phyloP scores from a whole-genome alignment of 2,888 invertebrate species.

The Chouioia cunea region DNA sequence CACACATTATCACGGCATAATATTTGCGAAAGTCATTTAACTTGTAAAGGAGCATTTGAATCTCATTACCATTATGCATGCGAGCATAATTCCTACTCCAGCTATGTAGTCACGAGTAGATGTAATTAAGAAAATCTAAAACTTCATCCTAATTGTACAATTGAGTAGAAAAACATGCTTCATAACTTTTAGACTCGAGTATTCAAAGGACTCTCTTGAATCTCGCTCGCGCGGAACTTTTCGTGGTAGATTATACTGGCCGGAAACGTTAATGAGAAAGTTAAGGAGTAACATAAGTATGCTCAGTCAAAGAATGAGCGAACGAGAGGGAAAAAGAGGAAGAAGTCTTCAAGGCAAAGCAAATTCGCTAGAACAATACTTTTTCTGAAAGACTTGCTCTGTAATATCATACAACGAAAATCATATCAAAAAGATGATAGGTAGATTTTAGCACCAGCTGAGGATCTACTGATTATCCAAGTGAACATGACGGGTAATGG shows the following conservation, averaged over 20 bases:
- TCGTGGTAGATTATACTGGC: slow-evolving; percentile 23
- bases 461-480: no score
- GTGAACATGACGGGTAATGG: no score
- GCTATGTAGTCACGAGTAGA: neutral
- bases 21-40: no score
- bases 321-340: neutral
- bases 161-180: slow-evolving; percentile 5
- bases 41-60: no score
- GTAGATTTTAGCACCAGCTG: slow-evolving; percentile 8
- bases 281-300: slow-evolving; percentile 15
- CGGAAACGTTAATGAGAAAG: slow-evolving; percentile 19
- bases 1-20: no score
- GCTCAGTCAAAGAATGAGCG: neutral
- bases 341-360: slow-evolving; percentile 16
- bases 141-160: no score
- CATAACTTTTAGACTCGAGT: slow-evolving; percentile 10
- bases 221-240: neutral
- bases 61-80: neutral
- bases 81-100: slow-evolving; percentile 3
- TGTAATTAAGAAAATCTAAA: no score
- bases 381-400: slow-evolving; percentile 10
- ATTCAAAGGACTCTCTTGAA: neutral
- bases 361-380: slow-evolving; percentile 40
- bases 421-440: slow-evolving; percentile 28
- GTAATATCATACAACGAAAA: slow-evolving; percentile 43